Evolutionary conservation across 2,888 invertebrate species (phyloP), one percentile per base, ranked within the genome.

Genomic region (Mycogona germanica): DNA sequence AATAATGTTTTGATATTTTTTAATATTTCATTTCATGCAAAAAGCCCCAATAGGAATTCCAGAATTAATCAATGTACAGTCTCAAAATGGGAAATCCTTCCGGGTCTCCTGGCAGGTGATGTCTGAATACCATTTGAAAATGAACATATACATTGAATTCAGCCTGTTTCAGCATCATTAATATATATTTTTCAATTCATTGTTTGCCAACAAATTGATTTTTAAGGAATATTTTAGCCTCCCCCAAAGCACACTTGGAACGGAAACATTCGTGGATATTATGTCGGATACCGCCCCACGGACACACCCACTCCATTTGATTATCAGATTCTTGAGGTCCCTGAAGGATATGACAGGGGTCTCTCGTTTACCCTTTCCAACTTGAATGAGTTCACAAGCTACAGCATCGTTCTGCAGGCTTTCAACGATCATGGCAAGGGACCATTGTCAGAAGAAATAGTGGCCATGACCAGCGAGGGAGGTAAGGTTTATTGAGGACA

Each of bases 241-340:
- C 54, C 54, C 12, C 41, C 49, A 3, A 5, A 35, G 4, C 49
- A 54, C n/a, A 41, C 54, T 1, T 54, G 54, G 54, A 54, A 54
- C 35, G 54, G 54, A 2, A 80, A 82, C 64, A 76, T 86, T n/a
- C 73, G 81, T 7, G 85, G 85, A 1, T 86, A 85, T 68, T 80
- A 81, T 55, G 77, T 85, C 26, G 80, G 80, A 55, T 84, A 81
- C 75, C 78, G 77, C 47, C 78, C 78, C 63, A 72, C 49, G 1
- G 32, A 35, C 21, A 30, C 17, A 6, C 5, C 3, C 1, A 49
- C 38, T 3, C 4, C 47, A 3, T 54, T 41, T 25, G 30, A 50
- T 12, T 49, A 49, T 25, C 40, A 54, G 26, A 17, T 49, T 14
- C 32, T 54, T 7, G 54, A 54, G 25, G 54, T 54, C 25, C 54